phyloP scores from a whole-genome alignment of 2,113 vertebrate species.

The Toxotes jaculatrix region DNA sequence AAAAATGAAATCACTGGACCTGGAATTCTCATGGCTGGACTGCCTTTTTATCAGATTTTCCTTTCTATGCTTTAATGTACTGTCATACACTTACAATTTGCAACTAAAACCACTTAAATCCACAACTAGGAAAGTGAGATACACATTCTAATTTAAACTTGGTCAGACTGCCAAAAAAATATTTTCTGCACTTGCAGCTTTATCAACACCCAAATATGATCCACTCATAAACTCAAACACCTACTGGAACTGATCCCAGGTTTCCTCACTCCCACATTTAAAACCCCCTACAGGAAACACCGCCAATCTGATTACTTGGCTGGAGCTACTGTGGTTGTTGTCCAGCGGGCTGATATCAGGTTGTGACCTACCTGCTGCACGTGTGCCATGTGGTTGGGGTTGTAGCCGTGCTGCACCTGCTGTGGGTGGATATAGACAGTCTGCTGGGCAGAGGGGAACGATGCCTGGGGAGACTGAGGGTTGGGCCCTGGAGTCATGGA shows the following conservation, averaged over 20 bases:
- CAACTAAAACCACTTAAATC: neutral
- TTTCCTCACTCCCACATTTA: conserved; percentile 22
- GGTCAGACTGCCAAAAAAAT: neutral
- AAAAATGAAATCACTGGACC: neutral
- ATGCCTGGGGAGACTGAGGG: conserved; percentile 96
- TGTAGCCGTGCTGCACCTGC: conserved; percentile 97
- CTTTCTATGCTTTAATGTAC: neutral
- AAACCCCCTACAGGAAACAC: neutral
- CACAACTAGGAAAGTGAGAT: neutral
- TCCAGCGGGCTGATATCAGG: neutral
- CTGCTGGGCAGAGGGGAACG: conserved; percentile 94
- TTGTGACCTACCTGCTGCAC: conserved; percentile 91
- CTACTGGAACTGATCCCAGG: conserved; percentile 38
- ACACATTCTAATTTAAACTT: neutral
- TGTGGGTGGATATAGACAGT: conserved; percentile 97
- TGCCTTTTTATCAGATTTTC: neutral
- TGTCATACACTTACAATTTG: neutral
- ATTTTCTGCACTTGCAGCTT: neutral
- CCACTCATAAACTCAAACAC: conserved; percentile 32
- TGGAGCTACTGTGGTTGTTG: neutral
- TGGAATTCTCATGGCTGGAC: too few species aligned
- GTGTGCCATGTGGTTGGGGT: conserved; percentile 96
- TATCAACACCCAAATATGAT: conserved; percentile 8
- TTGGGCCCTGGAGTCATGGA: conserved; percentile 97
- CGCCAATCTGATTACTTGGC: conserved; percentile 11